These are phyloP conservation scores for Patella ulyssiponensis DNA, from an alignment of 2,888 invertebrate genomes.

Conservation along the genomic window DNA sequence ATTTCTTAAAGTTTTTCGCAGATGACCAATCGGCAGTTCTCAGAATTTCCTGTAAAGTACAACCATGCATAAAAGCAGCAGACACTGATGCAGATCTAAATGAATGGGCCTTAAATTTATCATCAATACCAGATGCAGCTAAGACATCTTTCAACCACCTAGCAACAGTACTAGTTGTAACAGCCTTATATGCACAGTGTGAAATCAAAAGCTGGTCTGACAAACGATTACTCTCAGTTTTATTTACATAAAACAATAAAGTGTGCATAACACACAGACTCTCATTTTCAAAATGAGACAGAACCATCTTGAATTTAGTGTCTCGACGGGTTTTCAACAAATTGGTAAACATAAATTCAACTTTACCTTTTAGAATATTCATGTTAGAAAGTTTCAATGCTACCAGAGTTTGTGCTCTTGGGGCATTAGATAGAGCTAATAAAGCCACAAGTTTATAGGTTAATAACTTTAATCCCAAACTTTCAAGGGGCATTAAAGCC, in stretches of 20 bases:
- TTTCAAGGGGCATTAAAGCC: conserved; percentile 23
- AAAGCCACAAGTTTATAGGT: conserved; percentile 31
- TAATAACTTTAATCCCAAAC: conserved; percentile 26
- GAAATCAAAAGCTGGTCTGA: background rate
- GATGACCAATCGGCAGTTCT: background rate
- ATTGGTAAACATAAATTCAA: conserved; percentile 32
- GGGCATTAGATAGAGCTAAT: conserved; percentile 29
- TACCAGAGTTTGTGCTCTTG: conserved; percentile 32
- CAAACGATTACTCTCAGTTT: background rate
- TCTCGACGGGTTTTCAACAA: conserved; percentile 29
- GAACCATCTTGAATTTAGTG: conserved; percentile 1
- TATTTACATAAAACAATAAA: background rate
- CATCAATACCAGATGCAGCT: conserved; percentile 21
- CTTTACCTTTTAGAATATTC: conserved; percentile 16
- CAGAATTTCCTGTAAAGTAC: background rate
- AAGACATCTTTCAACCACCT: conserved; percentile 6
- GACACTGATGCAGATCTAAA: conserved; percentile 18
- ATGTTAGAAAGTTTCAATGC: conserved; percentile 27
- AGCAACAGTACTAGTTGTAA: background rate
- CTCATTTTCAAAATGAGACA: conserved; percentile 15
- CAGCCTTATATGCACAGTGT: background rate
- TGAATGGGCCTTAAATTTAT: conserved; percentile 24
- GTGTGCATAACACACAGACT: conserved; percentile 27
- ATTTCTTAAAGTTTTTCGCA: background rate
- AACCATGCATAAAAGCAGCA: background rate